Percentiles rank a stretch among this genome's conserved stretches.
Conservation (phyloP, 2,888 invertebrate species). For the Thymelicus acteon region DNA sequence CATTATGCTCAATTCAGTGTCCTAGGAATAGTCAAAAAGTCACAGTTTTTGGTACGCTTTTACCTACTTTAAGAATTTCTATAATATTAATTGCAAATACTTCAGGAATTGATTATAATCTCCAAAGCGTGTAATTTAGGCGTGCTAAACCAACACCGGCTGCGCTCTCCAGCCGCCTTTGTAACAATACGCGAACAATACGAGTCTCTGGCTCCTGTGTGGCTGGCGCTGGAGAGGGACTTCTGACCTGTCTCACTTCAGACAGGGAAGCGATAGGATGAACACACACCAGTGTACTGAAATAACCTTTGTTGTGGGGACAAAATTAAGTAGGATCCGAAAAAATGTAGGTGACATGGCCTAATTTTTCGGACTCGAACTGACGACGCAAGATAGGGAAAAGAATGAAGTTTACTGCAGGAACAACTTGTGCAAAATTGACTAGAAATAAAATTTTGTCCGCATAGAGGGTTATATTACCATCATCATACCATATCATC, state of each 20-base stretch:
- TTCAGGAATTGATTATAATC: neutral
- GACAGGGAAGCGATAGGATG: neutral
- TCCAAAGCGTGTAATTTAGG: slow-evolving; percentile 7
- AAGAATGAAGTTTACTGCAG: no score
- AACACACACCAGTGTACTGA: neutral
- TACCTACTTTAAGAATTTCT: no score
- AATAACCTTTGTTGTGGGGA: neutral
- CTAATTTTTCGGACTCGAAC: no score
- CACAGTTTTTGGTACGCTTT: no score
- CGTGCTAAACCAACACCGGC: slow-evolving; percentile 12
- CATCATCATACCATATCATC: no score
- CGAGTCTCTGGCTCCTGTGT: slow-evolving; percentile 32
- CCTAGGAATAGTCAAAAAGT: no score
- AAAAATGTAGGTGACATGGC: neutral
- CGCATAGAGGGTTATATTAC: no score
- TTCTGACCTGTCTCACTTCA: slow-evolving; percentile 5
- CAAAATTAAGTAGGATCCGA: neutral
- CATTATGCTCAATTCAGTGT: no score
- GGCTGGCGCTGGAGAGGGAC: slow-evolving; percentile 14
- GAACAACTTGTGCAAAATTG: no score
- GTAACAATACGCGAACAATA: slow-evolving; percentile 36
- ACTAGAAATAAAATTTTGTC: no score
- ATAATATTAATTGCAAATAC: no score
- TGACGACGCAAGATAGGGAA: no score
- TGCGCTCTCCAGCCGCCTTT: slow-evolving; percentile 30